phyloP scores from a whole-genome alignment of 2,113 vertebrate species.

The Bufo gargarizans region DNA sequence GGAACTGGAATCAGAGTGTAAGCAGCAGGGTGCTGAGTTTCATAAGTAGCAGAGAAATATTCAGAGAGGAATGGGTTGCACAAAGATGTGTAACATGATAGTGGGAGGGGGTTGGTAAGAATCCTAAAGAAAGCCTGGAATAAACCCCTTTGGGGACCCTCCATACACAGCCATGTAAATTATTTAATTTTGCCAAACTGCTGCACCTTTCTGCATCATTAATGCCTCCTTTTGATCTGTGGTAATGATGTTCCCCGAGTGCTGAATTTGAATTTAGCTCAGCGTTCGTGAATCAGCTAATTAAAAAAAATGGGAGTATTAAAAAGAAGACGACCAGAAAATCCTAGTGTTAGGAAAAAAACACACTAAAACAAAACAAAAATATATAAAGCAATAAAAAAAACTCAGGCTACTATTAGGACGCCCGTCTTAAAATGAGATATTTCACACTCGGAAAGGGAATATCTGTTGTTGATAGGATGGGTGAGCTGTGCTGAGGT shows the following conservation, averaged over 20 bases:
- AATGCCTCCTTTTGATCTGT: constrained; percentile 80
- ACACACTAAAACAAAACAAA: background rate
- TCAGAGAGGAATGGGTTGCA: constrained; percentile 30
- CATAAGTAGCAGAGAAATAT: constrained; percentile 50
- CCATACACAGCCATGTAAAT: constrained; percentile 71
- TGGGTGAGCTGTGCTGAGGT: constrained; percentile 34
- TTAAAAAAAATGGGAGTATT: constrained; percentile 69
- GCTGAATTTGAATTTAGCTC: constrained; percentile 57
- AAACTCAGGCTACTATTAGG: constrained; percentile 26
- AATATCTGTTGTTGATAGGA: constrained; percentile 39
- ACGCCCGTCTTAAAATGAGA: constrained; percentile 21
- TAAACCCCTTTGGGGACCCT: constrained; percentile 60
- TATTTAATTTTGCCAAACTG: constrained; percentile 82
- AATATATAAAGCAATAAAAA: constrained; percentile 25
- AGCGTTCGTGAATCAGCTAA: constrained; percentile 64
- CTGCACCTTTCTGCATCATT: constrained; percentile 80
- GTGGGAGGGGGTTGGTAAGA: background rate
- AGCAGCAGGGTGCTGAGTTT: constrained; percentile 54
- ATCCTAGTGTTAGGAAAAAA: constrained; percentile 1
- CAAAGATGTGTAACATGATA: background rate
- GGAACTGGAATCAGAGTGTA: constrained; percentile 42
- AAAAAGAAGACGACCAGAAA: background rate
- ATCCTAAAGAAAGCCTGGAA: constrained; percentile 51
- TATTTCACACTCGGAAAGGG: constrained; percentile 25
- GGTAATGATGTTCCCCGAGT: constrained; percentile 77